These are phyloP conservation scores for Nyctereutes procyonoides DNA, from an alignment of 2,113 vertebrate genomes.

Conservation along the genomic window DNA sequence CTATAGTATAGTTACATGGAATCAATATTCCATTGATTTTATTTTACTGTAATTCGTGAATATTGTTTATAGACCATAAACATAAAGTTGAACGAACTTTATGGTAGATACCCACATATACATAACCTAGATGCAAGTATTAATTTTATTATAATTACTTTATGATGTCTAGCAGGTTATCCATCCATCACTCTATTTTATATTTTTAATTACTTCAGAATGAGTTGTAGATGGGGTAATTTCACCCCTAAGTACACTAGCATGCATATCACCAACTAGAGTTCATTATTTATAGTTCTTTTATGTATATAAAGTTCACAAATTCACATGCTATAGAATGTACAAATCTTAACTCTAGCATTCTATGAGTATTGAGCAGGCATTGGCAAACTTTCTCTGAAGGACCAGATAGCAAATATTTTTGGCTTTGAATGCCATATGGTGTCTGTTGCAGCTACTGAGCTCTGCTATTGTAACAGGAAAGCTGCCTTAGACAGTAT, in stretches of 20 bases:
- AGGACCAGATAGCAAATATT: not conserved
- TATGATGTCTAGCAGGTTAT: not conserved
- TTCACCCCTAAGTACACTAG: not conserved
- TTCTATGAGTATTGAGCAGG: not conserved
- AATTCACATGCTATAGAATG: not conserved
- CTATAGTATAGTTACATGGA: not conserved
- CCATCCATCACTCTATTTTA: not conserved
- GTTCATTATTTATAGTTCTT: conserved; percentile 10
- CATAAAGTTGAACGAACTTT: conserved; percentile 10
- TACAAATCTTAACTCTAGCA: not conserved
- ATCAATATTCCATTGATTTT: not conserved
- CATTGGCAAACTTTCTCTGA: not conserved
- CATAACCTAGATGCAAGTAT: not conserved
- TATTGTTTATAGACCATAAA: conserved; percentile 31
- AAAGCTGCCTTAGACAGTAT: not conserved
- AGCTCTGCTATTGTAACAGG: not conserved
- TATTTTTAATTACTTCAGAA: conserved; percentile 54
- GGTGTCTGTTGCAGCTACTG: not conserved
- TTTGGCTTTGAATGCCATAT: not conserved
- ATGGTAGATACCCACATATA: not conserved
- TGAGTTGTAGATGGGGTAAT: conserved; percentile 4
- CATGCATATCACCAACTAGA: not conserved
- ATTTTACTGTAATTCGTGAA: conserved; percentile 30
- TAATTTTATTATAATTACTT: conserved; percentile 35
- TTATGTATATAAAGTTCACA: not conserved